Conservation (phyloP, 1,140 invertebrate genomes). For the Nebria ingens region DNA sequence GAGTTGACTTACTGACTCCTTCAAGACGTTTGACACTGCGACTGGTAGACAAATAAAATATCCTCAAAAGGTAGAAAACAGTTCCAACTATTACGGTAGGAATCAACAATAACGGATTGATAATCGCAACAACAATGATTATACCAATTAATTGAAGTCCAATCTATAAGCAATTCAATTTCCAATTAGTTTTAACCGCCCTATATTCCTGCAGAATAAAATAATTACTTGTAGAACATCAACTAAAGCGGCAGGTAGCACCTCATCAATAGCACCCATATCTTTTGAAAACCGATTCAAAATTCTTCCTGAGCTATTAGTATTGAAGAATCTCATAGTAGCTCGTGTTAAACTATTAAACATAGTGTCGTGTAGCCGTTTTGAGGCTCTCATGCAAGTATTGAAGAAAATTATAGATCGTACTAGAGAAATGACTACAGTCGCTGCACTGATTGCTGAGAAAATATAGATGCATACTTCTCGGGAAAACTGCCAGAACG, state of each 20-base stretch:
- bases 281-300: constrained; percentile 78
- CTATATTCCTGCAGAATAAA: neutral
- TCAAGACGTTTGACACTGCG: constrained; percentile 78
- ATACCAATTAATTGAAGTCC: constrained; percentile 61
- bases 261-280: constrained; percentile 76
- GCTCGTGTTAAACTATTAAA: constrained; percentile 63
- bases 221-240: constrained; percentile 48
- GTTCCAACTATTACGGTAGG: constrained; percentile 54
- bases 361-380: constrained; percentile 65
- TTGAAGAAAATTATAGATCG: constrained; percentile 63
- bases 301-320: constrained; percentile 63
- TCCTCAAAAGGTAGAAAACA: constrained; percentile 61
- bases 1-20: constrained; percentile 61
- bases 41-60: constrained; percentile 71
- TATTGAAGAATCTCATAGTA: constrained; percentile 74
- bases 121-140: constrained; percentile 56
- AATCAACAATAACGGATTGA: constrained; percentile 65
- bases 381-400: constrained; percentile 69
- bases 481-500: constrained; percentile 17
- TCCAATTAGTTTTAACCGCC: neutral
- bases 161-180: constrained; percentile 49
- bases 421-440: constrained; percentile 42
- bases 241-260: constrained; percentile 53
- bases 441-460: constrained; percentile 43
- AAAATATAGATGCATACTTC: constrained; percentile 29